Conservation (phyloP, 2,113 vertebrate species). For the Nansenia antarctica region DNA sequence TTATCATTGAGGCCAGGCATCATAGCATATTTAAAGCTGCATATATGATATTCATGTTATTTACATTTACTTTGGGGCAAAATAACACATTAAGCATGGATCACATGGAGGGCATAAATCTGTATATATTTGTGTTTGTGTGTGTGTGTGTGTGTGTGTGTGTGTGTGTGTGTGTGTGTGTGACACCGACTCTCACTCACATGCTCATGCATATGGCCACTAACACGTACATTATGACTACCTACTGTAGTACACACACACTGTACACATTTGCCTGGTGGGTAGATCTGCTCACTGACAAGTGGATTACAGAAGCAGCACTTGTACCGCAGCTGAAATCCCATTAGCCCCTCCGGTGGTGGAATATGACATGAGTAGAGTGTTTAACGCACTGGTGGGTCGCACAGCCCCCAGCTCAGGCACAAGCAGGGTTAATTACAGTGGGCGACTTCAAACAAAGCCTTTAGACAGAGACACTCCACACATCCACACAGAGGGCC, state of each 20-base stretch:
- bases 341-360: conserved; percentile 50
- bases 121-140: too few relatives aligned
- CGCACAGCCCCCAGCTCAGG: conserved; percentile 7
- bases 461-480: not conserved
- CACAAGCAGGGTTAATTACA: conserved; percentile 30
- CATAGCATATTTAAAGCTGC: too few relatives aligned
- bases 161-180: too few relatives aligned
- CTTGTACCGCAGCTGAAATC: conserved; percentile 44
- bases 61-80: too few relatives aligned
- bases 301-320: conserved; percentile 52
- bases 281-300: conserved; percentile 38
- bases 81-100: too few relatives aligned
- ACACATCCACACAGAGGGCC: not conserved
- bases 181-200: too few relatives aligned
- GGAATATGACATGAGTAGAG: conserved; percentile 20
- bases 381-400: conserved; percentile 33
- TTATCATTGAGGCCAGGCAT: too few relatives aligned
- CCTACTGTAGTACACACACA: not conserved
- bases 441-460: conserved; percentile 15
- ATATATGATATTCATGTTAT: too few relatives aligned
- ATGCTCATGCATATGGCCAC: not conserved
- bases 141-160: too few relatives aligned
- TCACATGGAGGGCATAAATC: too few relatives aligned
- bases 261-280: conserved; percentile 17
- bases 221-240: not conserved